A percentile compares a stretch with the other conserved stretches of the same genome.
phyloP scores from a whole-genome alignment of 2,888 invertebrate species.

The Pomacea canaliculata region DNA sequence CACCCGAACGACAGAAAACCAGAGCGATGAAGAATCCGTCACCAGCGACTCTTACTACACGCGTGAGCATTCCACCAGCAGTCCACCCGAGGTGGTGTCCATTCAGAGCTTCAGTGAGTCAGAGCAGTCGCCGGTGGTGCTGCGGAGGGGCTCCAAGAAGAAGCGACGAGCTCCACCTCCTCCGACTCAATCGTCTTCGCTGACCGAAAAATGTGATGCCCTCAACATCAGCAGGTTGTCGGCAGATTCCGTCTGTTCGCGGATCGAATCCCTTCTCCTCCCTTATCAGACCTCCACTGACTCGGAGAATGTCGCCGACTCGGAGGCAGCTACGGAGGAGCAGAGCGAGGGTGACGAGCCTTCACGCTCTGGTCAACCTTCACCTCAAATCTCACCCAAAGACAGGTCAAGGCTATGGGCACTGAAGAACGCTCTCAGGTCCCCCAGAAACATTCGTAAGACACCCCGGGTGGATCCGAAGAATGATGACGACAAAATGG shows the following conservation, averaged over 20 bases:
- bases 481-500: slow-evolving; percentile 17
- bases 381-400: slow-evolving; percentile 20
- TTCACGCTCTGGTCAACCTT: slow-evolving; percentile 4
- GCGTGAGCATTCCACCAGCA: not conserved
- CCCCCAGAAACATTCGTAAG: slow-evolving; percentile 36
- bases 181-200: not conserved
- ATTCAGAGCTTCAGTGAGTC: slow-evolving; percentile 21
- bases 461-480: slow-evolving; percentile 19
- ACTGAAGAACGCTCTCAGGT: slow-evolving; percentile 36
- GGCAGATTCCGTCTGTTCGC: slow-evolving; percentile 1
- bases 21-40: slow-evolving; percentile 22
- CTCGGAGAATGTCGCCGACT: slow-evolving; percentile 22
- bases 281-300: slow-evolving; percentile 26
- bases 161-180: slow-evolving; percentile 30
- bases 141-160: slow-evolving; percentile 11
- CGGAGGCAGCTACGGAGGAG: not conserved
- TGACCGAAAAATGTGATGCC: not conserved
- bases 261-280: not conserved
- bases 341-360: not conserved
- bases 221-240: slow-evolving; percentile 7
- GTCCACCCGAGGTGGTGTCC: not conserved
- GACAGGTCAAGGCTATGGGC: slow-evolving; percentile 29
- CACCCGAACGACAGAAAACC: not conserved
- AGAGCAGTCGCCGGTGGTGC: slow-evolving; percentile 14
- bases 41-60: slow-evolving; percentile 13